A percentile compares a stretch with the other conserved stretches of the same genome.
phyloP scores from a whole-genome alignment of 1,140 invertebrate species.

The Rhagoletis zephyria region DNA sequence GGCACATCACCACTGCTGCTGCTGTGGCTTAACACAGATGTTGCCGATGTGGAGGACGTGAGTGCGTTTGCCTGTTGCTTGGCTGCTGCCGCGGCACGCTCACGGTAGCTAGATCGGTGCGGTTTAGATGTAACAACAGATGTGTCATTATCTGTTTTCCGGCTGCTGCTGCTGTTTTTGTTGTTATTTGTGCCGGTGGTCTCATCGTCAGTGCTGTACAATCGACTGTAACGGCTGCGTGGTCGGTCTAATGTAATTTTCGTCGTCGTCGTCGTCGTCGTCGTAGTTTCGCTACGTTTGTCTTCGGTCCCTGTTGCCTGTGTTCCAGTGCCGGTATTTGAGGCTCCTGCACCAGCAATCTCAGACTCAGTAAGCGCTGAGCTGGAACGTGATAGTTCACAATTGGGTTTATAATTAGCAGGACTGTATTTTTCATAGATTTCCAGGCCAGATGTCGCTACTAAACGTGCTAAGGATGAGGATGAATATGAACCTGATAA shows the following conservation, averaged over 20 bases:
- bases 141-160: slow-evolving; percentile 1
- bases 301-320: slow-evolving; percentile 23
- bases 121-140: not conserved
- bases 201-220: slow-evolving; percentile 63
- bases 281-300: not conserved
- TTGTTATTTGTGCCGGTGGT: not conserved
- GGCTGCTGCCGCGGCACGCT: slow-evolving; percentile 25
- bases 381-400: slow-evolving; percentile 74
- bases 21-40: slow-evolving; percentile 31
- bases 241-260: slow-evolving; percentile 65
- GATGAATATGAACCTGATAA: slow-evolving; percentile 70
- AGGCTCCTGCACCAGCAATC: slow-evolving; percentile 28
- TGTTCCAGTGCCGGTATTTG: slow-evolving; percentile 53
- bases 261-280: slow-evolving; percentile 47
- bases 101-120: slow-evolving; percentile 19
- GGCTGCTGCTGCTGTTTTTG: not conserved
- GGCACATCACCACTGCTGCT: slow-evolving; percentile 64
- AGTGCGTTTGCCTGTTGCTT: not conserved
- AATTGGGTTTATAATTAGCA: slow-evolving; percentile 73
- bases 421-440: slow-evolving; percentile 73
- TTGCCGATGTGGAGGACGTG: not conserved
- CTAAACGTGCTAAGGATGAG: slow-evolving; percentile 71
- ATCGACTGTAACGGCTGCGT: slow-evolving; percentile 67
- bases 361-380: slow-evolving; percentile 61
- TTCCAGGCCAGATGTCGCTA: slow-evolving; percentile 72